A percentile compares a stretch with the other conserved stretches of the same genome.
Conservation (phyloP, 2,888 invertebrate genomes). For the Trypoxylon attenuatum region DNA sequence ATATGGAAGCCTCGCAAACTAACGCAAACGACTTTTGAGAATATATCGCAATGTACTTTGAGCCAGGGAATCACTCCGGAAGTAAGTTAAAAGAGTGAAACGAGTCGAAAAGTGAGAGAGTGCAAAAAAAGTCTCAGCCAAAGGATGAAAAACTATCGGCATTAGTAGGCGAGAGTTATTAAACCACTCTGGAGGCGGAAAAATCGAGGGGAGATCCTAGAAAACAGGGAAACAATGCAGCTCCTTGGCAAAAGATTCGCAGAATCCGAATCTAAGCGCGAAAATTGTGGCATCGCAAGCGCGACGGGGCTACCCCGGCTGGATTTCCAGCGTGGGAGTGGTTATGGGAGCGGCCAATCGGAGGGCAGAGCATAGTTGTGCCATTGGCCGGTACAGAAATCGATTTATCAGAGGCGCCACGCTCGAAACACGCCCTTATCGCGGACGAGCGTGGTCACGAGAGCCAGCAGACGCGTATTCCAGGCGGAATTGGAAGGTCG, state of each 20-base stretch:
- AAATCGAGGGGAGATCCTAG: neutral
- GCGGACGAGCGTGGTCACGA: constrained; percentile 39
- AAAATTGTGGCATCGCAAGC: constrained; percentile 54
- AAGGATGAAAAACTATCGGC: too few relatives aligned
- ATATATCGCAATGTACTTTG: too few relatives aligned
- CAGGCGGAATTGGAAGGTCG: constrained; percentile 6
- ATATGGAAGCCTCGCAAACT: too few relatives aligned
- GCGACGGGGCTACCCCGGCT: constrained; percentile 53
- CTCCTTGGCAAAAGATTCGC: neutral
- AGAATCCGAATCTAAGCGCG: neutral
- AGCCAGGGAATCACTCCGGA: too few relatives aligned
- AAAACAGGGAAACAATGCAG: neutral
- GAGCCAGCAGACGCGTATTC: constrained; percentile 25
- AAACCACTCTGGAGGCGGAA: too few relatives aligned
- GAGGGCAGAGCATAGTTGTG: constrained; percentile 63
- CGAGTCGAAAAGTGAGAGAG: too few relatives aligned
- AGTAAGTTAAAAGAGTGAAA: too few relatives aligned
- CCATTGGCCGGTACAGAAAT: constrained; percentile 72
- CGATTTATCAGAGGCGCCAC: constrained; percentile 68
- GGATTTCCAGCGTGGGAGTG: constrained; percentile 70
- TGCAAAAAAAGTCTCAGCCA: too few relatives aligned
- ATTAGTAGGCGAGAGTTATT: too few relatives aligned
- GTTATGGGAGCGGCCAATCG: constrained; percentile 67
- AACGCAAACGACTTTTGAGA: too few relatives aligned
- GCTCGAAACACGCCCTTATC: constrained; percentile 64